Percentiles rank a stretch among this genome's conserved stretches.
phyloP scores from a whole-genome alignment of 1,140 invertebrate genomes.

The Bactericera cockerelli region DNA sequence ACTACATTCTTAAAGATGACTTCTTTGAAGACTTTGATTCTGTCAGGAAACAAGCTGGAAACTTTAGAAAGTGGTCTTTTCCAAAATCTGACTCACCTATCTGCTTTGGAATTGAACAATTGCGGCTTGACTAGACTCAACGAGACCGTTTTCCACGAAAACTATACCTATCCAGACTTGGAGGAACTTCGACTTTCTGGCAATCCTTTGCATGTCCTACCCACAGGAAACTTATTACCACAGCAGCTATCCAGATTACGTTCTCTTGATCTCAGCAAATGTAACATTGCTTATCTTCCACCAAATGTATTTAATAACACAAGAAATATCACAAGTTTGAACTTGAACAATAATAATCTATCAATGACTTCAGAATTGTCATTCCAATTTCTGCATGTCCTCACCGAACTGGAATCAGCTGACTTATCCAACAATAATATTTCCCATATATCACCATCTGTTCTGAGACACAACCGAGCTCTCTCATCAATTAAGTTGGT shows the following conservation, averaged over 20 bases:
- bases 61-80: constrained; percentile 50
- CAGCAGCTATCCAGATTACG: constrained; percentile 43
- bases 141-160: constrained; percentile 49
- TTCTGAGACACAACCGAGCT: constrained; percentile 38
- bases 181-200: constrained; percentile 48
- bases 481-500: constrained; percentile 42
- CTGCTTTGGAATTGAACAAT: constrained; percentile 47
- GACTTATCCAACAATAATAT: constrained; percentile 48
- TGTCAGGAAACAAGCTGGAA: constrained; percentile 49
- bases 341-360: constrained; percentile 43
- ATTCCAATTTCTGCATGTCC: constrained; percentile 38
- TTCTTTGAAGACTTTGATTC: constrained; percentile 42
- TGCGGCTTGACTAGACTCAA: constrained; percentile 45
- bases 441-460: constrained; percentile 35
- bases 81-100: constrained; percentile 44
- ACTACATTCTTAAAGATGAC: constrained; percentile 53
- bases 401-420: constrained; percentile 41
- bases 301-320: constrained; percentile 41
- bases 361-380: constrained; percentile 29
- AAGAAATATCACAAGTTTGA: constrained; percentile 43
- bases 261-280: constrained; percentile 46
- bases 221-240: constrained; percentile 38
- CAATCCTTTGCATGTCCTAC: constrained; percentile 42
- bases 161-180: constrained; percentile 43
- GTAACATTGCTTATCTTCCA: constrained; percentile 42